phyloP scores from a whole-genome alignment of 37 sponge, comb jelly and placozoan genomes.

The Cladorhizidae sp. region DNA sequence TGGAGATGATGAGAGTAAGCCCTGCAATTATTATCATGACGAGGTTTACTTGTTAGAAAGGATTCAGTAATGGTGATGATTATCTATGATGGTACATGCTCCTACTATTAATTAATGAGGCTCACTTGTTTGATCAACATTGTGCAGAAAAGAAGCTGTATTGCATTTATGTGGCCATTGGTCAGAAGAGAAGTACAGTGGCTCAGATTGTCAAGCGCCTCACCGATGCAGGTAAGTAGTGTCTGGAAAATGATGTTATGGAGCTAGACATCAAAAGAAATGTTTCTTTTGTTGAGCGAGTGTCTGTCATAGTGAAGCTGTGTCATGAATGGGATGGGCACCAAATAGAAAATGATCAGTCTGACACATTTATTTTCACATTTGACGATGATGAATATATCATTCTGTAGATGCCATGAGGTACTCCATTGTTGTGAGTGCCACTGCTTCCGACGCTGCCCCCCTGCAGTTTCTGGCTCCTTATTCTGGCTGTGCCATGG shows the following conservation, averaged over 20 bases:
- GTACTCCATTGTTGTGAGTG: conserved; percentile 95
- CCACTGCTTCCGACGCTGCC: conserved; percentile 99
- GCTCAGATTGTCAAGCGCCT: conserved; percentile 98
- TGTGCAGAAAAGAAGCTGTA: conserved; percentile 93
- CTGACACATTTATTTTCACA: too few species aligned
- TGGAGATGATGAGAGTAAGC: conserved; percentile 89
- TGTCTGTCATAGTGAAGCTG: too few species aligned
- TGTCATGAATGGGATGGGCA: too few species aligned
- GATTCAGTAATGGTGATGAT: too few species aligned
- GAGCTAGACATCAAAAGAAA: not conserved
- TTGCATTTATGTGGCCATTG: conserved; percentile 97
- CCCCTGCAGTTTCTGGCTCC: conserved; percentile 98
- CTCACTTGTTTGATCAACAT: not conserved
- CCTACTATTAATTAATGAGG: too few species aligned
- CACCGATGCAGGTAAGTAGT: conserved; percentile 74
- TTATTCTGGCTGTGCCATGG: conserved; percentile 98
- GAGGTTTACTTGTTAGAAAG: too few species aligned
- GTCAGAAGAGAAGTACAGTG: conserved; percentile 99
- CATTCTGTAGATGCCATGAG: conserved; percentile 88
- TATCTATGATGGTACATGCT: too few species aligned
- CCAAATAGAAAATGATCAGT: not conserved
- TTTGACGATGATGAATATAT: too few species aligned
- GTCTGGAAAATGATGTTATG: not conserved
- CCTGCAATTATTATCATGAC: not conserved
- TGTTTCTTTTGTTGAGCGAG: too few species aligned